Evolutionary conservation across 2,888 invertebrate species (phyloP).

Genomic region (Strigamia maritima): DNA sequence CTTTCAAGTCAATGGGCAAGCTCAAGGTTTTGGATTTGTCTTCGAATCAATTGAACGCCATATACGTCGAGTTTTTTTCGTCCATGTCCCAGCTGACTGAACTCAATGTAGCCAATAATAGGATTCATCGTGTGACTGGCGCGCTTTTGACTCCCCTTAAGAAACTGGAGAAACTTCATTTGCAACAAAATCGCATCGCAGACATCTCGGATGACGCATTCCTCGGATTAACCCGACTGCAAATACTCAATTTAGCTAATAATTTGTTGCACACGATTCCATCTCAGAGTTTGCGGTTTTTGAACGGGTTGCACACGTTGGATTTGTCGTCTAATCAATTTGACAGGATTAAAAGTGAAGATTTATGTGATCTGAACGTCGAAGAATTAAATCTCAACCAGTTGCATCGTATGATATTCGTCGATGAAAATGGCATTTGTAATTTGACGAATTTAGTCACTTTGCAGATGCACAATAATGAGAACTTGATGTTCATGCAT

Average conservation of each 20-base stretch:
- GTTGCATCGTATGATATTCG: slow-evolving; percentile 50
- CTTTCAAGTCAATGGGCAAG: slow-evolving; percentile 51
- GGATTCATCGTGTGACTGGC: slow-evolving; percentile 46
- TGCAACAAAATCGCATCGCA: slow-evolving; percentile 49
- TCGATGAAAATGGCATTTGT: slow-evolving; percentile 52
- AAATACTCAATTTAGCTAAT: slow-evolving; percentile 45
- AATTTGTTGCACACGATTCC: slow-evolving; percentile 46
- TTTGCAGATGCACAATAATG: slow-evolving; percentile 52
- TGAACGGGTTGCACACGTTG: slow-evolving; percentile 43
- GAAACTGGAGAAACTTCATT: slow-evolving; percentile 46
- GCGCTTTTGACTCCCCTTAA: slow-evolving; percentile 44
- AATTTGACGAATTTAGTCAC: slow-evolving; percentile 50
- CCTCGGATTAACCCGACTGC: slow-evolving; percentile 48
- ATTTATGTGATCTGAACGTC: slow-evolving; percentile 48
- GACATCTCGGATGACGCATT: slow-evolving; percentile 49
- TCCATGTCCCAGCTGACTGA: slow-evolving; percentile 48
- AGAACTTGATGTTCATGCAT: slow-evolving; percentile 52
- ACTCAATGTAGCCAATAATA: slow-evolving; percentile 50
- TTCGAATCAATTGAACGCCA: slow-evolving; percentile 49
- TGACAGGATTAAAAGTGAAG: slow-evolving; percentile 44
- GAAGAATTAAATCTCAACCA: slow-evolving; percentile 50
- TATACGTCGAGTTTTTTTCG: slow-evolving; percentile 53
- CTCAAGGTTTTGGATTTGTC: slow-evolving; percentile 50
- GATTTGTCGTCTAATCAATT: slow-evolving; percentile 46
- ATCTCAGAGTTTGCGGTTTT: slow-evolving; percentile 43